phyloP scores from a whole-genome alignment of 2,797 vertebrate genomes.

The Lerista edwardsae region DNA sequence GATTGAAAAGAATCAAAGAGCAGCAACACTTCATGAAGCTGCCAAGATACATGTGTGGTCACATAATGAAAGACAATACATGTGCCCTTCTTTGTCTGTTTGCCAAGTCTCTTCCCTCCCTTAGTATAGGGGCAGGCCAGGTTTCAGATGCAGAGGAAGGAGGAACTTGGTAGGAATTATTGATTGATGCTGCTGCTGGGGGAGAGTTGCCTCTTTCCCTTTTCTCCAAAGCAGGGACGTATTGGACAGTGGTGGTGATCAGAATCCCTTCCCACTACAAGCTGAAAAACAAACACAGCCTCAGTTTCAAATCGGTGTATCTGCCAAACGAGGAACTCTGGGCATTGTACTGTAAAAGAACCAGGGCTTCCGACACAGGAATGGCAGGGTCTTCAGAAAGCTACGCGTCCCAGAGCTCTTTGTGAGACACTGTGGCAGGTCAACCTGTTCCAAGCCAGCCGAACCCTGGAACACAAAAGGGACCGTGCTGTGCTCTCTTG shows the following conservation, averaged over 20 bases:
- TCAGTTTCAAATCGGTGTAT: too few relatives aligned
- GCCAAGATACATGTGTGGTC: slow-evolving; percentile 47
- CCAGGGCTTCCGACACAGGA: too few relatives aligned
- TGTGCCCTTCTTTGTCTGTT: slow-evolving; percentile 37
- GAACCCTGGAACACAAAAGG: too few relatives aligned
- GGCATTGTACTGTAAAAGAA: too few relatives aligned
- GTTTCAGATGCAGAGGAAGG: slow-evolving; percentile 16
- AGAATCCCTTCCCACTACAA: neutral
- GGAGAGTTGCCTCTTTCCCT: fast-evolving
- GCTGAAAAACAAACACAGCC: too few relatives aligned
- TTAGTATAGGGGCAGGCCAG: slow-evolving; percentile 6
- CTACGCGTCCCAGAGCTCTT: too few relatives aligned
- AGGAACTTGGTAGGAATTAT: slow-evolving; percentile 14
- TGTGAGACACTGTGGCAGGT: too few relatives aligned
- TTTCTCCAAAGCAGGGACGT: neutral
- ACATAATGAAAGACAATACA: slow-evolving; percentile 33
- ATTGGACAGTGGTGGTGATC: neutral
- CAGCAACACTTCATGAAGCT: slow-evolving; percentile 24
- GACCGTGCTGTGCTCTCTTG: too few relatives aligned
- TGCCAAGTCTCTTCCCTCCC: neutral
- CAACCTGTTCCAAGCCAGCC: too few relatives aligned
- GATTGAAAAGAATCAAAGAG: slow-evolving; percentile 6
- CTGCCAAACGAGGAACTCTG: too few relatives aligned
- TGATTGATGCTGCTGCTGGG: neutral
- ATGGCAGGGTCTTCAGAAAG: too few relatives aligned